Evolutionary conservation across 1,140 invertebrate genomes (phyloP).

Genomic region (Chionoecetes opilio): DNA sequence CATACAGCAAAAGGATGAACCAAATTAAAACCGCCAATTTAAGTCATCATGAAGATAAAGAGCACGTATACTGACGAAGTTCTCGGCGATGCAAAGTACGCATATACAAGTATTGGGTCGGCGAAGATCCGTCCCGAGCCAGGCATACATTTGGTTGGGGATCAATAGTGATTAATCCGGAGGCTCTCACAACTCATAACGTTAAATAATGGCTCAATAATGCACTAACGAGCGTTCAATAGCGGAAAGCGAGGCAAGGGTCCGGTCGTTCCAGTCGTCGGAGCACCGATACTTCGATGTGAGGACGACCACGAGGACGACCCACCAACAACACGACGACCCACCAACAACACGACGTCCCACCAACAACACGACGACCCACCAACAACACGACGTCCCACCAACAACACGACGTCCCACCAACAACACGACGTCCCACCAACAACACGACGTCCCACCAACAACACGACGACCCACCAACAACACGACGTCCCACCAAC

Average conservation of each 20-base stretch:
- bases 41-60: too few species aligned
- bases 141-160: conserved; percentile 64
- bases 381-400: too few species aligned
- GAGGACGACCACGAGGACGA: neutral
- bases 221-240: conserved; percentile 76
- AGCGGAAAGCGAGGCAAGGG: conserved; percentile 58
- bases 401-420: too few species aligned
- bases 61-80: neutral
- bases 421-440: too few species aligned
- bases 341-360: too few species aligned
- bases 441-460: too few species aligned
- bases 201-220: conserved; percentile 79
- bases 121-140: neutral
- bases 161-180: conserved; percentile 76
- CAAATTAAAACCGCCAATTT: neutral
- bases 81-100: neutral
- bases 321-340: too few species aligned
- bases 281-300: neutral
- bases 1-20: neutral
- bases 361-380: too few species aligned
- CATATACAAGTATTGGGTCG: neutral
- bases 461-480: too few species aligned
- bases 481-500: too few species aligned
- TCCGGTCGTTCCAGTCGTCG: neutral
- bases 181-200: conserved; percentile 75